Percentiles rank a stretch among this genome's conserved stretches.
phyloP scores from a whole-genome alignment of 2,797 vertebrate species.

The Epinephelus awoara region DNA sequence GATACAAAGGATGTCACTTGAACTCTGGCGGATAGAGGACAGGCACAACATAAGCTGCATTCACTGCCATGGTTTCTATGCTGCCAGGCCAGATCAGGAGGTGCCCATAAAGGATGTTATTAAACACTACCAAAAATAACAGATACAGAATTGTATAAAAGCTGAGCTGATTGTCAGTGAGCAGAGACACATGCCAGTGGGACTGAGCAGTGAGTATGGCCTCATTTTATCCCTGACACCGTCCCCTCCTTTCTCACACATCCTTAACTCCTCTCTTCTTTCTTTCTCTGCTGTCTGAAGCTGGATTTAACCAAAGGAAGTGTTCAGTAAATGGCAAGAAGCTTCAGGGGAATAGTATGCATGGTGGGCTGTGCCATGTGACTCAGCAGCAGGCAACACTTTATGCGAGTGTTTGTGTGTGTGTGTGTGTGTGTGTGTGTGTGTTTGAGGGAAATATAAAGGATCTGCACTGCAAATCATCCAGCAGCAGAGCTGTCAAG shows the following conservation, averaged over 20 bases:
- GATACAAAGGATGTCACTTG: conserved; percentile 35
- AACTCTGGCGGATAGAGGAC: conserved; percentile 6
- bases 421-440: background rate
- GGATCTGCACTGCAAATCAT: conserved; percentile 65
- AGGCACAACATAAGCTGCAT: conserved; percentile 35
- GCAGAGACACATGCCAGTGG: conserved; percentile 27
- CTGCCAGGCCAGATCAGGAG: conserved; percentile 24
- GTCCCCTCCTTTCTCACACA: conserved; percentile 26
- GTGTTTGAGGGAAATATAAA: conserved; percentile 7
- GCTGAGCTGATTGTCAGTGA: conserved; percentile 30
- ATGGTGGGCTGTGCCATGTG: conserved; percentile 47
- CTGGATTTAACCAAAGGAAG: conserved; percentile 43
- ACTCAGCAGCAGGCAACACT: conserved; percentile 53
- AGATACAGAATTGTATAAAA: conserved; percentile 21
- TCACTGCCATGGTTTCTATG: conserved; percentile 6
- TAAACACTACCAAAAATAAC: conserved; percentile 57
- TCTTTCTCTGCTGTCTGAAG: conserved; percentile 19
- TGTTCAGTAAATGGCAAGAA: conserved; percentile 48
- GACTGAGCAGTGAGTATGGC: conserved; percentile 15
- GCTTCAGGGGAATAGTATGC: conserved; percentile 21
- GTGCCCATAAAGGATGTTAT: conserved; percentile 42
- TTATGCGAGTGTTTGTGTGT: background rate
- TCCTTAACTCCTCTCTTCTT: conserved; percentile 17
- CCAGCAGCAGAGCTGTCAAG: conserved; percentile 45
- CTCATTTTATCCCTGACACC: conserved; percentile 47